Conservation (phyloP, 1,140 invertebrate species). For the Halesus radiatus region DNA sequence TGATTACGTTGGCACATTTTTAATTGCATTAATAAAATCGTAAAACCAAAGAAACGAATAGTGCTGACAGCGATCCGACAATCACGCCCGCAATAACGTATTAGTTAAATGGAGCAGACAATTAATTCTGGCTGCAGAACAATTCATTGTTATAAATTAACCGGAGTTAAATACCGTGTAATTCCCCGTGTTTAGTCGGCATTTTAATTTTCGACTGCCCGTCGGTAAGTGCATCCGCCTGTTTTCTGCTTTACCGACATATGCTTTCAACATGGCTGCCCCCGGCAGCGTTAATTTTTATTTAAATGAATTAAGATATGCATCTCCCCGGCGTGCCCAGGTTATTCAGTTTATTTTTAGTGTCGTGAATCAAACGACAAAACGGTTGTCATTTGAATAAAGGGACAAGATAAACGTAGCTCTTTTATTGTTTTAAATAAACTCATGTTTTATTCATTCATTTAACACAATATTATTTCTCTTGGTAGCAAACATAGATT, state of each 20-base stretch:
- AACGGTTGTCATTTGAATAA: slow-evolving; percentile 44
- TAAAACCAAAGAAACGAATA: background rate
- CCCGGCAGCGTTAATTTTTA: slow-evolving; percentile 53
- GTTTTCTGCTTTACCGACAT: slow-evolving; percentile 41
- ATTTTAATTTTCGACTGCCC: slow-evolving; percentile 47
- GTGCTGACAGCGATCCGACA: background rate
- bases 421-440: slow-evolving; percentile 41
- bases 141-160: slow-evolving; percentile 52
- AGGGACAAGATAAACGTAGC: slow-evolving; percentile 31
- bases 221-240: slow-evolving; percentile 39
- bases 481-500: slow-evolving; percentile 15
- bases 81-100: slow-evolving; percentile 17
- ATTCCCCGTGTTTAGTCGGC: slow-evolving; percentile 47
- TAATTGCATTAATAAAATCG: background rate
- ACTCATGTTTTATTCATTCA: slow-evolving; percentile 39
- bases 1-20: too few relatives aligned
- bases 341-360: slow-evolving; percentile 41
- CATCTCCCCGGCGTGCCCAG: slow-evolving; percentile 35
- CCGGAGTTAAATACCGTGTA: slow-evolving; percentile 55
- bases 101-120: slow-evolving; percentile 43
- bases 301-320: slow-evolving; percentile 55
- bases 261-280: slow-evolving; percentile 41
- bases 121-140: slow-evolving; percentile 47
- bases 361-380: slow-evolving; percentile 45
- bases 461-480: slow-evolving; percentile 39